These are phyloP conservation scores for Synaphobranchus kaupii DNA, from an alignment of 2,797 vertebrate genomes.

Conservation along the genomic window DNA sequence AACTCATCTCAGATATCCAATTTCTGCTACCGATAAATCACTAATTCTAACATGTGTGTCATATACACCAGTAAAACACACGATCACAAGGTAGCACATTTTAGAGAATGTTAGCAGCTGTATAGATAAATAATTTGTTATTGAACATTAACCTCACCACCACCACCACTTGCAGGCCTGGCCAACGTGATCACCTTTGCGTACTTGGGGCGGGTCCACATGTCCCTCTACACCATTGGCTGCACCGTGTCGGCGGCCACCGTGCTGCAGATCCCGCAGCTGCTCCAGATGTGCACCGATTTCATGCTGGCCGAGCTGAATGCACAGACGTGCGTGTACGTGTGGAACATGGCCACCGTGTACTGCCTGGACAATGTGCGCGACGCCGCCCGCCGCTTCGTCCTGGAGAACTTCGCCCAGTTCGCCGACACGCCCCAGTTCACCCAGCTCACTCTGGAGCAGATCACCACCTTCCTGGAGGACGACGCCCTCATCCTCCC, in stretches of 20 bases:
- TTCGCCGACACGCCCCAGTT: constrained; percentile 80
- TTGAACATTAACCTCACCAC: background rate
- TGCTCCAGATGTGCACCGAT: constrained; percentile 80
- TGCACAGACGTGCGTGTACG: constrained; percentile 80
- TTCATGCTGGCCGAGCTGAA: constrained; percentile 81
- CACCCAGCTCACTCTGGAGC: constrained; percentile 79
- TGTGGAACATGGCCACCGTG: constrained; percentile 80
- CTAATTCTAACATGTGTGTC: background rate
- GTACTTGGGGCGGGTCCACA: constrained; percentile 81
- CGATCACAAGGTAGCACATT: background rate
- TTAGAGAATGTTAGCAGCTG: background rate
- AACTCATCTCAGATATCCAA: background rate
- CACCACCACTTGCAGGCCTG: constrained; percentile 67
- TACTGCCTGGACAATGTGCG: constrained; percentile 73
- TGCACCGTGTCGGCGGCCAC: constrained; percentile 78
- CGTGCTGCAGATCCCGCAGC: constrained; percentile 76
- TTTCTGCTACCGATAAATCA: background rate
- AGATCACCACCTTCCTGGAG: constrained; percentile 78
- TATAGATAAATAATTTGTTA: background rate
- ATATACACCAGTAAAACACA: background rate
- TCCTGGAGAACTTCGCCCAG: constrained; percentile 79
- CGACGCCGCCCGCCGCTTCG: constrained; percentile 71
- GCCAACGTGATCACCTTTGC: constrained; percentile 80
- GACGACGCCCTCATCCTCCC: constrained; percentile 76
- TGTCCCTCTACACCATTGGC: constrained; percentile 84